Conservation (phyloP, 2,888 invertebrate species). For the Empis stercorea region DNA sequence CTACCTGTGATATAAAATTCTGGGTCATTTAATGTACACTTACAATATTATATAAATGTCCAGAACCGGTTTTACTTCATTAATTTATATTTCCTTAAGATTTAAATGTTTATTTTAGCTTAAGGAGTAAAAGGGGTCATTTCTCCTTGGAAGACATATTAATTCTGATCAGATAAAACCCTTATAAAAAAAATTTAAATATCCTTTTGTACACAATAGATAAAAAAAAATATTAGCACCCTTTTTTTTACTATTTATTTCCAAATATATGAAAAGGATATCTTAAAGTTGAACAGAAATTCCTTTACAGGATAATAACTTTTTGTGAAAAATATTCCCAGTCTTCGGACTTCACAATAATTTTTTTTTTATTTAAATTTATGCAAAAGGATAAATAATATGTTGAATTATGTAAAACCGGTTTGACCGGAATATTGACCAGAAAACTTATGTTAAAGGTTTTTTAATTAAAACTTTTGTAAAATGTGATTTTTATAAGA, state of each 20-base stretch:
- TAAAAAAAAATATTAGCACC: slow-evolving; percentile 6
- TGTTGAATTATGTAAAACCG: slow-evolving; percentile 15
- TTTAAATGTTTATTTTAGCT: background rate
- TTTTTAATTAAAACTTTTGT: too few relatives aligned
- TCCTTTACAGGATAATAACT: slow-evolving; percentile 12
- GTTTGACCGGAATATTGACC: slow-evolving; percentile 21
- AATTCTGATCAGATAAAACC: slow-evolving; percentile 14
- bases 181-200: slow-evolving; percentile 8
- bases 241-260: slow-evolving; percentile 14
- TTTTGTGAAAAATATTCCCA: slow-evolving; percentile 11
- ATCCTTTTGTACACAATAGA: slow-evolving; percentile 6
- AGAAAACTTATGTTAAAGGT: too few relatives aligned
- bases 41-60: slow-evolving; percentile 11
- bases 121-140: slow-evolving; percentile 15
- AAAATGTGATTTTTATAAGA: slow-evolving; percentile 1
- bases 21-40: background rate
- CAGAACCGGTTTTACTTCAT: slow-evolving; percentile 19
- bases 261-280: too few relatives aligned
- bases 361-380: slow-evolving; percentile 11
- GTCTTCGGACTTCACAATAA: slow-evolving; percentile 12
- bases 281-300: slow-evolving; percentile 2
- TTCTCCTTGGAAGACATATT: slow-evolving; percentile 1
- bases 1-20: too few relatives aligned
- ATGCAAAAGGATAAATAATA: slow-evolving; percentile 12
- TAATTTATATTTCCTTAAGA: background rate